These are phyloP conservation scores for Toxonevra muliebris DNA, from an alignment of 2,888 invertebrate genomes.

Conservation along the genomic window DNA sequence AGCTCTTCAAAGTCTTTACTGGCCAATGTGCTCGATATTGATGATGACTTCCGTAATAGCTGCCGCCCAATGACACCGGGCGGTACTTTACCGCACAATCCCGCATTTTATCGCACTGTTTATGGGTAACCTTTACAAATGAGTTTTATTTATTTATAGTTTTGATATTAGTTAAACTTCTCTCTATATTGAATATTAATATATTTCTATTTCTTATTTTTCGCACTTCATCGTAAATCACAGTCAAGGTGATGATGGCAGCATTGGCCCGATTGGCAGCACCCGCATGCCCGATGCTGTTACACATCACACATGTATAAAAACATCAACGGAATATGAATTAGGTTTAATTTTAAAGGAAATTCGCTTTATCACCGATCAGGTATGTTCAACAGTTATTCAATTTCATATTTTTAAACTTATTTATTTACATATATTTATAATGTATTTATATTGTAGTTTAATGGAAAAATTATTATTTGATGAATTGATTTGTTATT, in stretches of 20 bases:
- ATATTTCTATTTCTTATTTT: constrained; percentile 14
- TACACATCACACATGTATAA: constrained; percentile 84
- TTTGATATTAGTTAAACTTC: constrained; percentile 38
- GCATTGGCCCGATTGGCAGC: constrained; percentile 70
- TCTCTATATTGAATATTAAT: not conserved
- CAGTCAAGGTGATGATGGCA: constrained; percentile 65
- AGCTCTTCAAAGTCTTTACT: constrained; percentile 93
- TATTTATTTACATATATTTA: not conserved
- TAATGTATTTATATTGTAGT: too few species aligned
- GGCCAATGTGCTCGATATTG: constrained; percentile 96
- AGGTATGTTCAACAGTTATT: constrained; percentile 68
- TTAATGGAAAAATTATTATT: too few species aligned
- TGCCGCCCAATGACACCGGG: constrained; percentile 76
- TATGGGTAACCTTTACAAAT: constrained; percentile 70
- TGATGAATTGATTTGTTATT: not conserved
- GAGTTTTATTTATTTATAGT: not conserved
- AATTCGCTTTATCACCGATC: constrained; percentile 90
- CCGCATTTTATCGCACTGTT: constrained; percentile 77
- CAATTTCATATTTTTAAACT: not conserved
- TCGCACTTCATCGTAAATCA: constrained; percentile 10
- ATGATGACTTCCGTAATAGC: constrained; percentile 91
- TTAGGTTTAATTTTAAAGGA: constrained; percentile 95
- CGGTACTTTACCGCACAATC: constrained; percentile 69
- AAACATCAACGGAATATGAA: constrained; percentile 87
- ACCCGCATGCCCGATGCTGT: constrained; percentile 79